phyloP scores from a whole-genome alignment of 1,140 invertebrate species.

The Drosophila truncata region DNA sequence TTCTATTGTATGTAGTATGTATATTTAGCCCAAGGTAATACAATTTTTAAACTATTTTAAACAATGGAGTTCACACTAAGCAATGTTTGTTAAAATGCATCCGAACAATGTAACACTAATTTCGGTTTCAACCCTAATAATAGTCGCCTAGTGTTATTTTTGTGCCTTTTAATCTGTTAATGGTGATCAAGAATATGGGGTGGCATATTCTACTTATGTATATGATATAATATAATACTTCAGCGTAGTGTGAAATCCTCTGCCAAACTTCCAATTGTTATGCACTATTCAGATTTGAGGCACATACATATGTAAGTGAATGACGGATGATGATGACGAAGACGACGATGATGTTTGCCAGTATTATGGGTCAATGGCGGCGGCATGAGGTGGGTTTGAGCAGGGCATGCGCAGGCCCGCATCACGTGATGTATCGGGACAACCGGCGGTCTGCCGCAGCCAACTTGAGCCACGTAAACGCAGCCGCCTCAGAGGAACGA shows the following conservation, averaged over 20 bases:
- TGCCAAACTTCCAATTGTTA: slow-evolving; percentile 24
- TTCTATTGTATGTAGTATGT: too few species aligned
- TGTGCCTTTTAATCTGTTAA: not conserved
- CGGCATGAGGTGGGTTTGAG: not conserved
- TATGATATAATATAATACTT: slow-evolving; percentile 8
- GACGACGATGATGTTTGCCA: not conserved
- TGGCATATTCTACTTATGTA: too few species aligned
- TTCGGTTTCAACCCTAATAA: not conserved
- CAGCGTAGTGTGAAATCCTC: not conserved
- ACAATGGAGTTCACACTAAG: too few species aligned
- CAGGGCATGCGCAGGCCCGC: slow-evolving; percentile 60
- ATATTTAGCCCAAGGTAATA: too few species aligned
- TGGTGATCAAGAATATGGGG: not conserved
- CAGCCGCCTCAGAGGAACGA: slow-evolving; percentile 16
- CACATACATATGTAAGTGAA: slow-evolving; percentile 24
- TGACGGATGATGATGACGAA: slow-evolving; percentile 31
- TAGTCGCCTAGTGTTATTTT: too few species aligned
- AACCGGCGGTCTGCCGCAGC: slow-evolving; percentile 32
- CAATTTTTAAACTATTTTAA: too few species aligned
- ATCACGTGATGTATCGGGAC: slow-evolving; percentile 74
- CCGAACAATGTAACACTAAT: not conserved
- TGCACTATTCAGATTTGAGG: slow-evolving; percentile 52
- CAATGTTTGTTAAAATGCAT: too few species aligned
- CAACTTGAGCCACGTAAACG: slow-evolving; percentile 69
- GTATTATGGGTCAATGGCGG: slow-evolving; percentile 67